Base-by-base conservation (phyloP, 2,797 vertebrate species). In the Syngnathus acus region DNA sequence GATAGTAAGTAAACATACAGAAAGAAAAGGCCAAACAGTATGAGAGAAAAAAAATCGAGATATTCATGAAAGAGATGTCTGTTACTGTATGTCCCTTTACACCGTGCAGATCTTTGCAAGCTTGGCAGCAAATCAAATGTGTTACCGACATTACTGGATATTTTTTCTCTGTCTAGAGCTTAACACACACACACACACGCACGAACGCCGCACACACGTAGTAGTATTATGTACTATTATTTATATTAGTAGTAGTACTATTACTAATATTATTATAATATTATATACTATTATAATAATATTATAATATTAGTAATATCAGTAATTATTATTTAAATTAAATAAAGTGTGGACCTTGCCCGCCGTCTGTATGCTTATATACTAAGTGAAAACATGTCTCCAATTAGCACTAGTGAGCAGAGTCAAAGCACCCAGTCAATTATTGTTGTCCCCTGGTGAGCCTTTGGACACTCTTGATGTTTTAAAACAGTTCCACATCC, bases 41-140 rank as follows among this genome's bases (percentile, higher is more conserved):
- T 21, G 10, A 42, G 19, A 21, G 9, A 16, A 42, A 42, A 42
- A 60, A 42, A 8, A 3, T 40, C 21, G 10, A 61, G 60, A 45
- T 40, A 62, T 71, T 48, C 21, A 19, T 32, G 23, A 32, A 26
- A 62, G 40, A 16, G 16, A 62, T 45, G 13, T 23, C 21, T 48
- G 62, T 37, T 50, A 17, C 74, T 32, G 16, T 57, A 67, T 72
- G 71, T 81, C 73, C 69, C 81, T 82, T 81, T 65, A 66, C 67
- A 72, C 69, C 65, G 64, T 37, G 68, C 64, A 65, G 60, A 68
- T 68, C 73, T 84, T 89, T 88, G 92, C 90, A 92, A 84, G 85
- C 82, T 76, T 77, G 78, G 74, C 2, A 16, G n/a, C 64, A 73
- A 63, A 76, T 76, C 62, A 71, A 45, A 74, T 64, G 23, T 68